Base-by-base conservation (phyloP, 2,797 vertebrate species). In the Morus bassanus region DNA sequence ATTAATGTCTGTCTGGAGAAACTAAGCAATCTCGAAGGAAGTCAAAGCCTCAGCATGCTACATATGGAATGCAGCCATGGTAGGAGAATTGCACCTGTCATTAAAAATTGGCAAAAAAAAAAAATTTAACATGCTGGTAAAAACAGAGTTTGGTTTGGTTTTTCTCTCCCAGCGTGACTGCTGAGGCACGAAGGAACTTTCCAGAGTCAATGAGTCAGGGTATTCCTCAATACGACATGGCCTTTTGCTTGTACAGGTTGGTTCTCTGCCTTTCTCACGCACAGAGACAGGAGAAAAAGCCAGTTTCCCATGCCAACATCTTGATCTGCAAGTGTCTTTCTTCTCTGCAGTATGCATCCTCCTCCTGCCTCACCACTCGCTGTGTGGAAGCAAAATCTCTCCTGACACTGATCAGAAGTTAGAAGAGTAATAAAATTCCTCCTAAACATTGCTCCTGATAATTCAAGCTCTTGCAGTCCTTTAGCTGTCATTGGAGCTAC, bases 171-270 rank as follows among this genome's bases (percentile, higher is more conserved):
- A 13, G 18, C 0, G 2, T 15, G 15, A 25, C 22, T 56, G 27
- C 41, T 37, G 65, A 57, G 64, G 30, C 46, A 15, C 59, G 16
- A 45, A 80, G 35, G 23, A 53, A 13, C 33, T 56, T 65, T 9
- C 30, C 16, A n/a, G 39, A 60, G 53, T 11, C 39, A 9, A 2
- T 17, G 33, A 14, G 10, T 73, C 31, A 0, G 11, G 54, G 35
- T 31, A 4, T 23, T 2, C 8, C 35, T 72, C 22, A 4, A 4
- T 21, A 7, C 1, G 13, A 43, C 12, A 3, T 2, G 53, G 14
- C 4, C 10, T 73, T 67, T 50, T 13, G 16, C 65, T 78, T 15
- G 4, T n/a, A 2, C 6, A 5, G 27, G 33, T 48, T 33, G 48
- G 27, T 37, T 85, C 41, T 67, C 22, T 18, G 15, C 30, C 4